These are phyloP conservation scores for Drosophila mojavensis DNA, from an alignment of 1,140 invertebrate species.

Conservation along the genomic window DNA sequence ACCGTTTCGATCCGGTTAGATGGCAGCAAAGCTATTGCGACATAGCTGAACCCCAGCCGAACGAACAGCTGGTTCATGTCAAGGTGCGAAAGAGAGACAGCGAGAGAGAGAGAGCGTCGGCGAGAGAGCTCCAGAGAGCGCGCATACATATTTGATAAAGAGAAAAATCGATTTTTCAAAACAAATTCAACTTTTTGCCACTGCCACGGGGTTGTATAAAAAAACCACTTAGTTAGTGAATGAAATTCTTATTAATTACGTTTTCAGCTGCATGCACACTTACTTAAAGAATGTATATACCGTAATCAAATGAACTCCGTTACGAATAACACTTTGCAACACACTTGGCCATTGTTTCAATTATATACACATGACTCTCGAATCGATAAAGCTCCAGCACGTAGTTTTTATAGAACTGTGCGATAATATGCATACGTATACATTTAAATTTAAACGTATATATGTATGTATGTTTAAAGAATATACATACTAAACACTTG, in stretches of 20 bases:
- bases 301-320: constrained; percentile 20
- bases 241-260: background rate
- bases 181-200: constrained; percentile 22
- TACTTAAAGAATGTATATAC: constrained; percentile 8
- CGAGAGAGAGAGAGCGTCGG: background rate
- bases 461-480: constrained; percentile 8
- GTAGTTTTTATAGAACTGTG: constrained; percentile 4
- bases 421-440: constrained; percentile 14
- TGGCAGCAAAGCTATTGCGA: constrained; percentile 2
- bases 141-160: constrained; percentile 41
- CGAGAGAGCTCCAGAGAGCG: constrained; percentile 1
- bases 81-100: background rate
- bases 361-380: constrained; percentile 9
- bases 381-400: constrained; percentile 22
- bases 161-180: constrained; percentile 62
- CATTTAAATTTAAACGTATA: background rate
- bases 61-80: constrained; percentile 32
- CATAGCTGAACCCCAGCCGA: constrained; percentile 14
- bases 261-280: constrained; percentile 8
- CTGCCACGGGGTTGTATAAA: background rate
- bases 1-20: background rate
- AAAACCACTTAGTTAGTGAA: background rate
- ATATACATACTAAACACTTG: constrained; percentile 26
- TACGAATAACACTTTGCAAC: constrained; percentile 23
- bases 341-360: constrained; percentile 41